phyloP scores from a whole-genome alignment of 92 coral and sea anemone genomes.

The Epizoanthus stellaris region DNA sequence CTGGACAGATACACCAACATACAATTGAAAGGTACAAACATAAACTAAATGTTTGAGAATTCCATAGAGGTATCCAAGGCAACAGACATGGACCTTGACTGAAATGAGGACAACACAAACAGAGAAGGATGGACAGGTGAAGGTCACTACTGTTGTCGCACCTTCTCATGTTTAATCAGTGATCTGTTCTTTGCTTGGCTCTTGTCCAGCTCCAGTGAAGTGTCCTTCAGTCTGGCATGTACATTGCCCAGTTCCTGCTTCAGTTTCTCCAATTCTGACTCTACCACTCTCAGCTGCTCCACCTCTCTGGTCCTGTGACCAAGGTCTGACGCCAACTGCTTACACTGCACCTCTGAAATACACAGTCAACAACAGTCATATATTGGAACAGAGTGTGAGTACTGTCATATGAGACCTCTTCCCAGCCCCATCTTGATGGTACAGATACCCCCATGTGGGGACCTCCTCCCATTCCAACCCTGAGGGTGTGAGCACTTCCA shows the following conservation, averaged over 20 bases:
- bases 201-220: slow-evolving; percentile 88
- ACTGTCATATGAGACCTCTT: too few species aligned
- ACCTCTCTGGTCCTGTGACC: slow-evolving; percentile 80
- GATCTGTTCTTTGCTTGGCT: slow-evolving; percentile 90
- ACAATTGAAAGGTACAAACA: too few species aligned
- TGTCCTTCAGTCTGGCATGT: slow-evolving; percentile 73
- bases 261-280: slow-evolving; percentile 69
- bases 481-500: too few species aligned
- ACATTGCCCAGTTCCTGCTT: slow-evolving; percentile 75
- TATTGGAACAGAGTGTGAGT: too few species aligned
- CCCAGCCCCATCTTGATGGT: too few species aligned
- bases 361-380: neutral
- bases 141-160: slow-evolving; percentile 6
- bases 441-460: too few species aligned
- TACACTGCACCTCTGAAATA: slow-evolving; percentile 68
- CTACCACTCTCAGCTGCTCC: slow-evolving; percentile 62
- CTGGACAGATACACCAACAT: too few species aligned
- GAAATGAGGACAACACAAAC: neutral
- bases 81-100: neutral
- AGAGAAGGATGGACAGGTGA: neutral
- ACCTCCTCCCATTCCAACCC: too few species aligned
- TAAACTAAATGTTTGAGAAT: too few species aligned
- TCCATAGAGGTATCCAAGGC: too few species aligned
- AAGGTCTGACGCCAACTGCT: slow-evolving; percentile 68
- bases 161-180: slow-evolving; percentile 90